Evolutionary conservation across 2,888 invertebrate genomes (phyloP), one percentile per base, ranked within the genome.

Genomic region (Thumatha senex): DNA sequence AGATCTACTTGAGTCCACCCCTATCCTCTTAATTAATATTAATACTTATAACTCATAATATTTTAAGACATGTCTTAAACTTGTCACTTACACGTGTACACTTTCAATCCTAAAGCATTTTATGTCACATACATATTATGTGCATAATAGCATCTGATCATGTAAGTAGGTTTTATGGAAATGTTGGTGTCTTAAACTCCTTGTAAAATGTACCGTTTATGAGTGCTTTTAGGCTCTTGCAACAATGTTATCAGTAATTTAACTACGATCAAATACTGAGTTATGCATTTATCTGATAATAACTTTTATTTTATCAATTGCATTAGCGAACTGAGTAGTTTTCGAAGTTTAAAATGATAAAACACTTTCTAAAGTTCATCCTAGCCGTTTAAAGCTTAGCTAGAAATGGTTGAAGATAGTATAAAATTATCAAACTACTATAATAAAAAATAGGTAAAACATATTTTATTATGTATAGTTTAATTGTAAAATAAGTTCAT

Each of bases 121-220:
- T 47, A 38, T 38, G 43, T 55, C 38, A 24, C 49, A 54, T 40
- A 54, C 18, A 4, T 24, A 24, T 5, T 2, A 24, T 59, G 50
- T 53, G 43, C 40, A 46, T 30, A 35, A 15, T 46, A 48, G 13
- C 50, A 56, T 42, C 41, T 54, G 61, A 58, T 66, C 58, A 56
- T 43, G 48, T 52, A 24, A 24, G 57, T 51, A 44, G 33, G 42
- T 64, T 55, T 58, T 56, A 61, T 66, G 57, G 48, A 54, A 63
- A 63, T 58, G 47, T 48, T 4, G 18, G 18, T 55, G 33, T 34
- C 56, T 50, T 54, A 54, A 66, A 60, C 56, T 58, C 56, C 62
- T 61, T 63, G 61, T 58, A 50, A 67, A 55, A 51, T 58, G 54
- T 13, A 29, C 36, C 46, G 33, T 67, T 63, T 61, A 61, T 45